These are phyloP conservation scores for Sebastes schlegelii DNA, from an alignment of 2,113 vertebrate genomes.

Conservation along the genomic window DNA sequence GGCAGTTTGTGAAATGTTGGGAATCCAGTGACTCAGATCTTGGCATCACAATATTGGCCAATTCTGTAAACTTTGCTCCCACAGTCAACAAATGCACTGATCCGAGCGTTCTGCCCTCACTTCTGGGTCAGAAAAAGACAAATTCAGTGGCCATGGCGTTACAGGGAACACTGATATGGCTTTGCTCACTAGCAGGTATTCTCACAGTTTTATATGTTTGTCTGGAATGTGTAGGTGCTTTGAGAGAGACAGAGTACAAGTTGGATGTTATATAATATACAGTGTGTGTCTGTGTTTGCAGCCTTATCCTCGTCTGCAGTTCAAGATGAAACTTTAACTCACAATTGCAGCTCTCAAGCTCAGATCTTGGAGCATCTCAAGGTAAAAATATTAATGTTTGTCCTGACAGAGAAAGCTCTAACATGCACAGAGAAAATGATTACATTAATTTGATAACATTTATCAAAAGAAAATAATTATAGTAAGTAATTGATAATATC, in stretches of 20 bases:
- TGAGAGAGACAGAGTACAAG: neutral
- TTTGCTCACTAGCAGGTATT: conserved; percentile 66
- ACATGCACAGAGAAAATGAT: neutral
- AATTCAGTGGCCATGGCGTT: conserved; percentile 13
- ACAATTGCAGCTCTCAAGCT: neutral
- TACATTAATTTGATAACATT: no score
- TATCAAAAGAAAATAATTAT: no score
- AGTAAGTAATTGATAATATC: no score
- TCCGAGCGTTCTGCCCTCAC: neutral
- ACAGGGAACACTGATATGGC: neutral
- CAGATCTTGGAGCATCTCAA: neutral
- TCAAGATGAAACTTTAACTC: neutral
- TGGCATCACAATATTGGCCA: conserved; percentile 33
- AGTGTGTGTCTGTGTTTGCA: conserved; percentile 3
- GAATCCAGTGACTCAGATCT: neutral
- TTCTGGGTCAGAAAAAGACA: neutral
- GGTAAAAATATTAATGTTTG: conserved; percentile 17
- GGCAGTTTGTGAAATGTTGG: neutral
- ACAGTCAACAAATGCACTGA: conserved; percentile 38
- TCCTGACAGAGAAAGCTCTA: neutral
- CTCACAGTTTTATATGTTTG: accelerated
- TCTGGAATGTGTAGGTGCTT: neutral
- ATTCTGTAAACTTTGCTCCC: conserved; percentile 55
- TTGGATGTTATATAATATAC: no score
- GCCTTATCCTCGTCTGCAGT: conserved; percentile 9